Evolutionary conservation across 2,797 vertebrate species (phyloP), one percentile per base, ranked within the genome.

Genomic region (Microctenopoma stevenorrisi): DNA sequence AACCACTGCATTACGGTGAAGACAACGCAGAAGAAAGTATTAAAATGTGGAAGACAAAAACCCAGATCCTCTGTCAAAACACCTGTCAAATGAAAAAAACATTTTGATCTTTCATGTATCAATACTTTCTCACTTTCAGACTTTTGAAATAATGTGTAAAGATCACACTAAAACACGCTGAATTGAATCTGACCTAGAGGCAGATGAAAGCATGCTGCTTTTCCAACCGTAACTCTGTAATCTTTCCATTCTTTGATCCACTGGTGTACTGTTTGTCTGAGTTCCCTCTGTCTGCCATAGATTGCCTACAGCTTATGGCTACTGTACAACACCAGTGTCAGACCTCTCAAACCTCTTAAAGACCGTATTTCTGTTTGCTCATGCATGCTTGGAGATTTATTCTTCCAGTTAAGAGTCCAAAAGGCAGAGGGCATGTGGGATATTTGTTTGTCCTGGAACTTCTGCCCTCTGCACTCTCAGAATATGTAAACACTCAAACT

Each of bases 301-400:
- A 66, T 7, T 42, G 58, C 49, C 43, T 53, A 49, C 42, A 63
- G 66, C 72, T 60, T 72, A 22, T 62, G 68, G 65, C 55, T 54
- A 51, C 13, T 42, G 12, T 42, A 42, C 48, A 72, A 46, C 53
- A 48, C 60, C 56, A 48, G 43, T 74, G 64, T 74, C 70, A 52
- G 18, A 62, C 46, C 55, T 43, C 44, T 70, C 47, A 51, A 69
- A 64, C 57, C 70, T 83, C 48, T 68, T 63, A 37, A 72, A 69
- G 44, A 79, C 61, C 58, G 46, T 42, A 33, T 46, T 46, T 63
- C 30, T 66, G 67, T 76, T 69, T 83, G 67, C 50, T 72, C 50
- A 73, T 70, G 64, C 62, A 53, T 64, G 59, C 61, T 47, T 57
- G 53, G 68, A 46, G 26, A 35, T 66, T 75, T 47, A 50, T 66